Base-by-base conservation (phyloP, 2,888 invertebrate genomes). In the Ceramica pisi region DNA sequence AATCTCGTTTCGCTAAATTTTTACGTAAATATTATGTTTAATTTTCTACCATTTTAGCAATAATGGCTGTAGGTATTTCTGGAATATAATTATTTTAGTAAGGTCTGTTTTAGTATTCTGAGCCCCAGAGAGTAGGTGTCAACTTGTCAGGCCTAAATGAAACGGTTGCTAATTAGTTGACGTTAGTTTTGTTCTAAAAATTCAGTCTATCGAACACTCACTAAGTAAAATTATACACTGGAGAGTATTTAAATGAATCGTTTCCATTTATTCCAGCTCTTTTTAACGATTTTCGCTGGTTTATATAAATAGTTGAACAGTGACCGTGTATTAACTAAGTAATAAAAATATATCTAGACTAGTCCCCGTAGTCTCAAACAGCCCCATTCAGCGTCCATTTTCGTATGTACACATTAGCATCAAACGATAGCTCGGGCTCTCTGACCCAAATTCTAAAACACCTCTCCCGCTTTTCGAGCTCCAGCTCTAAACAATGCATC, bases 121-220 rank as follows among this genome's bases (percentile, higher is more conserved):
- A 53, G 66, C 83, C 59, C 75, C 35, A 23, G 64, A 78, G 78
- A 71, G 35, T 59, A 57, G 56, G 31, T 73, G 84, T 82, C 84
- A 80, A 81, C 57, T 78, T 82, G 85, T 82, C 85, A 73, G 50
- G 69, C 61, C 62, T 53, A 67, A 81, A 60, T 81, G 78, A 77
- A 78, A 71, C 78, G 65, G 16, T 46, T 23, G 48, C 60, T 86
- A 82, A 84, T 82, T 80, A 68, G 51, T 61, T 53, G 48, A 56
- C 61, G 53, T 66, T 73, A 67, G 65, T 66, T 51, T 67, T 64
- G 63, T 55, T 67, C 35, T 50, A 75, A 79, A 82, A 75, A 64
- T 57, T 55, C 59, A 35, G 56, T 55, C 35, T 53, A 35, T 65
- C 23, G 31, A 67, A 70, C 62, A 59, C 51, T 62, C 38, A 23